These are phyloP conservation scores for Elanoides forficatus DNA, from an alignment of 2,113 vertebrate species.

Conservation along the genomic window DNA sequence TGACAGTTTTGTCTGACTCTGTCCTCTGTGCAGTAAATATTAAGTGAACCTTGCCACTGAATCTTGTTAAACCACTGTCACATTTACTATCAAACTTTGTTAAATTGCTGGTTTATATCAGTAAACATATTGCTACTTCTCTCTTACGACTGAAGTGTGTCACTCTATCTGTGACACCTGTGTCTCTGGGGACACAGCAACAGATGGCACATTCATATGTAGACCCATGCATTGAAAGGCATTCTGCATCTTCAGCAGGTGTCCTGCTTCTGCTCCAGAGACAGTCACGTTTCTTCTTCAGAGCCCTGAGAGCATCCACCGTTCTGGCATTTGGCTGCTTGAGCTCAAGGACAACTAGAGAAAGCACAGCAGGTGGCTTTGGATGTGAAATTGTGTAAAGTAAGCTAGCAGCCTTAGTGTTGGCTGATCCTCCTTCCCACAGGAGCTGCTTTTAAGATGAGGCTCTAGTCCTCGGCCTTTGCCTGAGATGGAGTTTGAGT, in stretches of 20 bases:
- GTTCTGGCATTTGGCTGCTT: not conserved
- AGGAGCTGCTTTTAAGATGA: not conserved
- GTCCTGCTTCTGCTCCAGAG: not conserved
- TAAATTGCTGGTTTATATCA: no score
- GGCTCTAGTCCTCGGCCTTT: not conserved
- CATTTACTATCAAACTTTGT: no score
- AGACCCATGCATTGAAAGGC: not conserved
- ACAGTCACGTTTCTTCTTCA: not conserved
- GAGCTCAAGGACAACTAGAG: not conserved
- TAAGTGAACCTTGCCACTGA: no score
- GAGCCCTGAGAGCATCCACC: fast-evolving
- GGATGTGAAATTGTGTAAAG: not conserved
- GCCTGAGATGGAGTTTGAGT: not conserved
- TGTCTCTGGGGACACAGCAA: not conserved
- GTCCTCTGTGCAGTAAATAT: no score
- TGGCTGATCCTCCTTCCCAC: not conserved
- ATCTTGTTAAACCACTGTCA: no score
- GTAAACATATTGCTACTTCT: no score
- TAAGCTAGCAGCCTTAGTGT: not conserved
- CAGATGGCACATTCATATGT: not conserved
- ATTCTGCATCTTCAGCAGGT: not conserved
- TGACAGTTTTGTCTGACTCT: no score
- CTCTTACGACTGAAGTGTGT: no score
- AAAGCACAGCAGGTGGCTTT: not conserved
- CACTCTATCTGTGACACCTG: no score